Percentiles rank a stretch among this genome's conserved stretches.
phyloP scores from a whole-genome alignment of 2,888 invertebrate genomes.

The Augiades crinisus region DNA sequence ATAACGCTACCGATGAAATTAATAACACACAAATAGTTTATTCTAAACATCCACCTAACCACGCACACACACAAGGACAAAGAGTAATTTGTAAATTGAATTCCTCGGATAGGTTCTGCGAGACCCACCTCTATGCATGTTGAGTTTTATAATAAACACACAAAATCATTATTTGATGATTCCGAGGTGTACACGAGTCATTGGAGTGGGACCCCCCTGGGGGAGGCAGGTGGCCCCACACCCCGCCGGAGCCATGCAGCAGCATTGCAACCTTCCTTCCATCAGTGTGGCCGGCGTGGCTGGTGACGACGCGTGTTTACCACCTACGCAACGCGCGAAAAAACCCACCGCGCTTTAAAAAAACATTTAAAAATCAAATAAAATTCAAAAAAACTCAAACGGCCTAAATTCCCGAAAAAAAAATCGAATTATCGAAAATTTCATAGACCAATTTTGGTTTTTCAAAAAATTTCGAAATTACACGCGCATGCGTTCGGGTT shows the following conservation, averaged over 20 bases:
- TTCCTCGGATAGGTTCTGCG: slow-evolving; percentile 37
- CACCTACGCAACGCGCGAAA: slow-evolving; percentile 77
- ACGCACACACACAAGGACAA: slow-evolving; percentile 39
- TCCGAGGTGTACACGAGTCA: slow-evolving; percentile 66
- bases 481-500: slow-evolving; percentile 70
- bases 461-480: slow-evolving; percentile 65
- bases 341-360: slow-evolving; percentile 52
- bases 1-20: slow-evolving; percentile 54
- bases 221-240: slow-evolving; percentile 50
- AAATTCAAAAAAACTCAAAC: slow-evolving; percentile 46
- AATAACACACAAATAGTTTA: slow-evolving; percentile 61
- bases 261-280: slow-evolving; percentile 63
- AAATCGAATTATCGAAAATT: slow-evolving; percentile 44
- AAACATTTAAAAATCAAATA: slow-evolving; percentile 38
- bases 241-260: slow-evolving; percentile 60
- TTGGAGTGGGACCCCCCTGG: slow-evolving; percentile 54
- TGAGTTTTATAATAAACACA: slow-evolving; percentile 74
- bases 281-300: slow-evolving; percentile 79
- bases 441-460: slow-evolving; percentile 65
- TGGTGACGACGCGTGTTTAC: slow-evolving; percentile 74
- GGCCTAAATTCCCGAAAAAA: slow-evolving; percentile 44
- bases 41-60: slow-evolving; percentile 49
- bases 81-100: slow-evolving; percentile 43
- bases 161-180: slow-evolving; percentile 81
- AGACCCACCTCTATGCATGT: slow-evolving; percentile 34